Conservation (phyloP, 2,113 vertebrate species). For the Ifrita kowaldi region DNA sequence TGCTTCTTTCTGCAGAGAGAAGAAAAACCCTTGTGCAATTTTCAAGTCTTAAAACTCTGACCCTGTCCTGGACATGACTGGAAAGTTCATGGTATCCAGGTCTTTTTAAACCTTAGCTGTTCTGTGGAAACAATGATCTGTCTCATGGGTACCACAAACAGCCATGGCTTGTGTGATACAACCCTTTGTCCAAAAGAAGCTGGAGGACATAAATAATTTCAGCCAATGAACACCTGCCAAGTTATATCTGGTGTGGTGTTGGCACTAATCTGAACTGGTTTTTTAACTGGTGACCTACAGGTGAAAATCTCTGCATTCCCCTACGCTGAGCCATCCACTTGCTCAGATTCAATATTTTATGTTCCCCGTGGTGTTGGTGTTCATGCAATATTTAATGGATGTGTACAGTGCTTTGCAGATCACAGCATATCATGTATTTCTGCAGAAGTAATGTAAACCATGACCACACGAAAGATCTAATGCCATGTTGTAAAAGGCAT, state of each 20-base stretch:
- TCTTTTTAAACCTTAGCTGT: not conserved
- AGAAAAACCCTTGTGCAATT: not conserved
- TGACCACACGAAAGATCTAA: not conserved
- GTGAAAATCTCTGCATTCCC: not conserved
- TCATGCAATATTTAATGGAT: not conserved
- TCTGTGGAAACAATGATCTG: not conserved
- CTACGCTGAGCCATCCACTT: not conserved
- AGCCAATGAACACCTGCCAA: not conserved
- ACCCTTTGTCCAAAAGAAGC: not conserved
- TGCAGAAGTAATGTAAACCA: not conserved
- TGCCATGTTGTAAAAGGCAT: not conserved
- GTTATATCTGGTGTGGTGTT: not conserved
- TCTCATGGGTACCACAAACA: not conserved
- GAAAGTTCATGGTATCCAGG: not conserved
- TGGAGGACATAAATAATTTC: not conserved
- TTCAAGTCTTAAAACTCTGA: not conserved
- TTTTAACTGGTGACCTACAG: not conserved
- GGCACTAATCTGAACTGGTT: not conserved
- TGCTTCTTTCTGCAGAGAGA: not conserved
- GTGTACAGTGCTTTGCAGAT: not conserved
- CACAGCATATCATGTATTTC: rapidly evolving
- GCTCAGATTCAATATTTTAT: slow-evolving; percentile 15
- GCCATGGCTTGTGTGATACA: not conserved
- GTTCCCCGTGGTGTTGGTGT: not conserved
- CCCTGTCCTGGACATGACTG: not conserved